Percentiles rank a stretch among this genome's conserved stretches.
Evolutionary conservation across 2,888 invertebrate species (phyloP).

Genomic region (Seira ritae): DNA sequence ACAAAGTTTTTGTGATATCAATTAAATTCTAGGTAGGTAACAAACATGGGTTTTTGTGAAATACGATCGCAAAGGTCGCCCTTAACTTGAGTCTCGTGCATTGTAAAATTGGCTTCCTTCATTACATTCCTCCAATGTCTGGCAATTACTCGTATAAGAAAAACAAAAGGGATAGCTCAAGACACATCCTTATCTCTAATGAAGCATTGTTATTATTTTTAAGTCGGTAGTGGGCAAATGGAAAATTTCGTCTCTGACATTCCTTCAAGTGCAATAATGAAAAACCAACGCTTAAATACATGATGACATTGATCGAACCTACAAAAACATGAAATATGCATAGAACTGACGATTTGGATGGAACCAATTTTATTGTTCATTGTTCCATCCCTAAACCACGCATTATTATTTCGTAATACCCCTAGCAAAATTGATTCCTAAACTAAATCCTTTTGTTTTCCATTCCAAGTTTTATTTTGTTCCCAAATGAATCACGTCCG

Average conservation of each 20-base stretch:
- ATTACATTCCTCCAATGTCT: conserved; percentile 15
- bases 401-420: no score
- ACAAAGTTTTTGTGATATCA: no score
- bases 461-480: no score
- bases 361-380: no score
- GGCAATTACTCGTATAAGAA: no score
- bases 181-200: conserved; percentile 18
- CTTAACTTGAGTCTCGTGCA: conserved; percentile 1
- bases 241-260: not conserved
- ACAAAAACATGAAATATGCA: conserved; percentile 15
- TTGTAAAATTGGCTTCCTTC: conserved; percentile 28
- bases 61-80: no score
- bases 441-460: no score
- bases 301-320: conserved; percentile 27
- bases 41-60: no score
- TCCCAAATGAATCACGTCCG: no score
- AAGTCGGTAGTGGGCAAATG: not conserved
- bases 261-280: not conserved
- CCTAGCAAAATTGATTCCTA: no score
- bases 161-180: not conserved
- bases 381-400: no score
- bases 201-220: conserved; percentile 34
- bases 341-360: not conserved
- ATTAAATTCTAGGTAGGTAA: no score
- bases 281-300: conserved; percentile 41